A percentile compares a stretch with the other conserved stretches of the same genome.
Conservation (phyloP, 2,797 vertebrate species). For the Tragelaphus eurycerus region DNA sequence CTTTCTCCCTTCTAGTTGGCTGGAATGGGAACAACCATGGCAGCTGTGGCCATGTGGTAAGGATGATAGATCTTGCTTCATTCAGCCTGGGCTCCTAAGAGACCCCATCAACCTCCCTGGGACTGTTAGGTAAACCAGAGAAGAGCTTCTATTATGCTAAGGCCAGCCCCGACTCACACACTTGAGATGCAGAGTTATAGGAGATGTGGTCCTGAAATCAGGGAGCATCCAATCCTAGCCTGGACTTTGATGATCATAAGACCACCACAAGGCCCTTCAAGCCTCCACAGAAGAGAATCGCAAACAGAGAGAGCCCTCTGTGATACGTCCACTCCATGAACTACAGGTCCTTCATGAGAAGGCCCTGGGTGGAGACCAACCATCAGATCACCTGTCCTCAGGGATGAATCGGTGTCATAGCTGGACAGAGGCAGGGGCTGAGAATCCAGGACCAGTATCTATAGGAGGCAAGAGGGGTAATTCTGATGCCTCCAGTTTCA, state of each 20-base stretch:
- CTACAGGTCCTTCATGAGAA: not conserved
- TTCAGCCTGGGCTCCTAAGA: not conserved
- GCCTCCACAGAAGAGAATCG: not conserved
- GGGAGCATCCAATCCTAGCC: no score
- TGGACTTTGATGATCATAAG: not conserved
- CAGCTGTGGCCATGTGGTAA: fast-evolving
- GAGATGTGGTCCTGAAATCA: fast-evolving
- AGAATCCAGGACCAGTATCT: not conserved
- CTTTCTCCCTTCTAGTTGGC: not conserved
- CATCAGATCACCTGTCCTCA: not conserved
- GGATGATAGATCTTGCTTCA: not conserved
- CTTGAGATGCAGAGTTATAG: not conserved
- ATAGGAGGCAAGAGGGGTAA: fast-evolving
- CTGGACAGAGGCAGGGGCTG: fast-evolving
- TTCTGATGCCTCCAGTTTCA: not conserved
- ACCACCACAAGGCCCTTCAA: fast-evolving
- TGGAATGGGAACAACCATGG: fast-evolving
- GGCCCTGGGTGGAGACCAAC: not conserved
- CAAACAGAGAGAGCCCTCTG: not conserved
- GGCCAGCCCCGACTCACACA: no score
- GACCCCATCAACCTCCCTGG: not conserved
- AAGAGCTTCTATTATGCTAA: no score
- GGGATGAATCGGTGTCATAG: fast-evolving
- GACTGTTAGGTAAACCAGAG: not conserved
- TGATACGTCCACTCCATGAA: fast-evolving